Evolutionary conservation across 2,113 vertebrate species (phyloP).

Genomic region (Orientallactaga bullata): DNA sequence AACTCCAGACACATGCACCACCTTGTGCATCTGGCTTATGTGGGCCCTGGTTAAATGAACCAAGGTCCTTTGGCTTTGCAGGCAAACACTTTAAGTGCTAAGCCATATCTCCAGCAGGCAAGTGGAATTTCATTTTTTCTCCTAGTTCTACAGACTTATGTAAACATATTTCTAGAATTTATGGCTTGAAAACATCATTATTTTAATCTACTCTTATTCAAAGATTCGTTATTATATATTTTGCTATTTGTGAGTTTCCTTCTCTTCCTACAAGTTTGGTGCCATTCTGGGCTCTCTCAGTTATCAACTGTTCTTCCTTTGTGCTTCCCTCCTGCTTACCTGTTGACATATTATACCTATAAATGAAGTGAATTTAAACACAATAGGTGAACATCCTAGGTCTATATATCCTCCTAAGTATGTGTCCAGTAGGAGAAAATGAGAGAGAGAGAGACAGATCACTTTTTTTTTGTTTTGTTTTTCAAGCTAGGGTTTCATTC

Average conservation of each 20-base stretch:
- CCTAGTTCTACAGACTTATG: not conserved
- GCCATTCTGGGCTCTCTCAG: not conserved
- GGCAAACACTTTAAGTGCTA: too few relatives aligned
- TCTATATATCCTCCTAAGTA: too few relatives aligned
- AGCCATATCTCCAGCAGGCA: not conserved
- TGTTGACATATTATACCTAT: slow-evolving; percentile 35
- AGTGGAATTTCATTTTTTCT: not conserved
- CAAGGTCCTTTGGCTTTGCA: too few relatives aligned
- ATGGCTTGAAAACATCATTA: not conserved
- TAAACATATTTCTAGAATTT: too few relatives aligned
- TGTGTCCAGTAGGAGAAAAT: too few relatives aligned
- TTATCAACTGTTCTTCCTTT: slow-evolving; percentile 1
- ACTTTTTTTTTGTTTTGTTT: too few relatives aligned
- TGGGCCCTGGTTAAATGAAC: too few relatives aligned
- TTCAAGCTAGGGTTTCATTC: too few relatives aligned
- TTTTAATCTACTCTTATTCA: not conserved
- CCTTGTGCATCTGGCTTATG: too few relatives aligned
- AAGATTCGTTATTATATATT: not conserved
- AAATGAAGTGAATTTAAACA: not conserved
- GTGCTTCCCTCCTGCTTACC: not conserved
- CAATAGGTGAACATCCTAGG: not conserved
- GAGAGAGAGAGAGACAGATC: too few relatives aligned
- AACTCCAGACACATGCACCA: too few relatives aligned
- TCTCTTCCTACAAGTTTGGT: not conserved
- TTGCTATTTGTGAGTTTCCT: not conserved